Percentiles rank a stretch among this genome's conserved stretches.
Evolutionary conservation across 2,888 invertebrate species (phyloP).

Genomic region (Eupelmus urozonus): DNA sequence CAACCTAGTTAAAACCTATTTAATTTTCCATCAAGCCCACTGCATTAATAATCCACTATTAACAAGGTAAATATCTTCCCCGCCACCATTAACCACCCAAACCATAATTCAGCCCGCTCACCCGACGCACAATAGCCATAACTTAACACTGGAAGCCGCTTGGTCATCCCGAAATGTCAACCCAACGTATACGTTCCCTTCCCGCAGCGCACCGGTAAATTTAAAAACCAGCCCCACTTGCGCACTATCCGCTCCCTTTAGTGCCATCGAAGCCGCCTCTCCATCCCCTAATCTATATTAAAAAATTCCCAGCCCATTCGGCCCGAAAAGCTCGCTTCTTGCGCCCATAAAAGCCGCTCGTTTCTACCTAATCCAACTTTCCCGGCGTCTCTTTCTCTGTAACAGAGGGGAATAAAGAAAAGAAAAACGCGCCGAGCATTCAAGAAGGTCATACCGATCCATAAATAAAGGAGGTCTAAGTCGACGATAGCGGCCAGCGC

Average conservation of each 20-base stretch:
- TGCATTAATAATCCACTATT: no score
- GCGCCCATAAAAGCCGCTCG: not conserved
- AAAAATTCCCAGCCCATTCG: not conserved
- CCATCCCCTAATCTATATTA: not conserved
- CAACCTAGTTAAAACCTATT: no score
- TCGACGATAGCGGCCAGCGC: not conserved
- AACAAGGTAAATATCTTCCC: no score
- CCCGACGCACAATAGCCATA: no score
- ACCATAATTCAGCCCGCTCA: not conserved
- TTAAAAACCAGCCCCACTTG: no score
- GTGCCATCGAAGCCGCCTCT: no score
- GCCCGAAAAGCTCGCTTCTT: not conserved
- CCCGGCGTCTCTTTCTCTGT: not conserved
- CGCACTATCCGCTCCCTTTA: no score
- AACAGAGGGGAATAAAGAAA: not conserved
- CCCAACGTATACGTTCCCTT: no score
- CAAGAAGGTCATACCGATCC: conserved; percentile 4
- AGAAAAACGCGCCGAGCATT: not conserved
- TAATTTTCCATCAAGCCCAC: no score
- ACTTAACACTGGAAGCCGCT: no score
- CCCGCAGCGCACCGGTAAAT: not conserved
- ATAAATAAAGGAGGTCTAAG: conserved; percentile 36
- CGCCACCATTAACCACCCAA: no score
- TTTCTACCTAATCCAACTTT: not conserved
- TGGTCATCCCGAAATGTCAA: no score